phyloP scores from a whole-genome alignment of 2,888 invertebrate species.

The Cancer borealis region DNA sequence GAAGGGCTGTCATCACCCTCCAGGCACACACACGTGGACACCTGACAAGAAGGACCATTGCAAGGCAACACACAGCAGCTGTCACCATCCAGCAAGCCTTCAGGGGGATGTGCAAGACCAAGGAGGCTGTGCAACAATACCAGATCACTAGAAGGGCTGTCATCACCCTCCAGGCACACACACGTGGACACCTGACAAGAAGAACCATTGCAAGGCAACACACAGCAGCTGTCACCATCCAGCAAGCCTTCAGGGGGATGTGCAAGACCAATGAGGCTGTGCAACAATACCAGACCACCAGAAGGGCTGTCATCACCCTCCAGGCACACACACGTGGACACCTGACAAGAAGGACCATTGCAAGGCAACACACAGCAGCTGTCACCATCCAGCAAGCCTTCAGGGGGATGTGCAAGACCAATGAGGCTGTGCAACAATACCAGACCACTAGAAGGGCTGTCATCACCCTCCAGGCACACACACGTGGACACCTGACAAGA shows the following conservation, averaged over 20 bases:
- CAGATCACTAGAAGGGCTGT: background rate
- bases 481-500: conserved; percentile 60
- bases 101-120: background rate
- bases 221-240: conserved; percentile 25
- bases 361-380: background rate
- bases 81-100: conserved; percentile 9
- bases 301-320: too few species aligned
- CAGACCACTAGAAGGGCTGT: background rate
- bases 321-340: too few species aligned
- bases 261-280: background rate
- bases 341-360: background rate
- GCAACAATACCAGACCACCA: too few species aligned
- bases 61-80: conserved; percentile 30
- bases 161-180: conserved; percentile 30
- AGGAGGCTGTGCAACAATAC: background rate
- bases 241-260: background rate
- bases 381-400: conserved; percentile 34
- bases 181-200: background rate
- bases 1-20: conserved; percentile 7
- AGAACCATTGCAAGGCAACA: background rate
- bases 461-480: conserved; percentile 59
- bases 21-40: conserved; percentile 39
- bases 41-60: conserved; percentile 13
- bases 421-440: background rate
- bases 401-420: conserved; percentile 45